phyloP scores from a whole-genome alignment of 2,797 vertebrate genomes.

The Semotilus atromaculatus region DNA sequence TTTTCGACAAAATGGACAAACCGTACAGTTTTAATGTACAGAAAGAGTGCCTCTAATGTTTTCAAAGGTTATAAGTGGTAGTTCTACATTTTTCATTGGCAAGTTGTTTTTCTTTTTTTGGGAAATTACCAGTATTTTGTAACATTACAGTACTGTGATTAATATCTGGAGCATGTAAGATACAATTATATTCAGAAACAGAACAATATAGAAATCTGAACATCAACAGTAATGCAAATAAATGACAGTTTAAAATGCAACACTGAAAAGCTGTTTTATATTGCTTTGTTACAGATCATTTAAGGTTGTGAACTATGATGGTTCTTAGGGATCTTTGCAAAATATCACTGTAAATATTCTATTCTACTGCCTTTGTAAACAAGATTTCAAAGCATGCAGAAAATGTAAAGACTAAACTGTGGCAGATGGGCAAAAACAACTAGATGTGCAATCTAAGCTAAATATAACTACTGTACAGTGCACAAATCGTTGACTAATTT shows the following conservation, averaged over 20 bases:
- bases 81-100: not conserved
- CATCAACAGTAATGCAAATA: not conserved
- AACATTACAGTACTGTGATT: not conserved
- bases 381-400: not conserved
- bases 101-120: not conserved
- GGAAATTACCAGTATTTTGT: not conserved
- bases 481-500: not conserved
- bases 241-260: not conserved
- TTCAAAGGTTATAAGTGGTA: not conserved
- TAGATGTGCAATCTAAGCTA: not conserved
- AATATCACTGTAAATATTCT: not conserved
- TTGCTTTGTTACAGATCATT: constrained; percentile 8
- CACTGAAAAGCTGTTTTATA: constrained; percentile 4
- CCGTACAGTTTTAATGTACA: constrained; percentile 15
- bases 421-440: not conserved
- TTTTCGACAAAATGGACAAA: not conserved
- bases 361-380: not conserved
- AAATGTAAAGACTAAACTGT: not conserved
- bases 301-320: not conserved
- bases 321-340: not conserved
- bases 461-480: not conserved
- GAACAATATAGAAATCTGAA: not conserved
- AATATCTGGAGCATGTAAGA: not conserved
- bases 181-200: not conserved
- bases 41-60: not conserved